Evolutionary conservation across 1,140 invertebrate species (phyloP).

Genomic region (Pachyrhynchus sulphureomaculatus): DNA sequence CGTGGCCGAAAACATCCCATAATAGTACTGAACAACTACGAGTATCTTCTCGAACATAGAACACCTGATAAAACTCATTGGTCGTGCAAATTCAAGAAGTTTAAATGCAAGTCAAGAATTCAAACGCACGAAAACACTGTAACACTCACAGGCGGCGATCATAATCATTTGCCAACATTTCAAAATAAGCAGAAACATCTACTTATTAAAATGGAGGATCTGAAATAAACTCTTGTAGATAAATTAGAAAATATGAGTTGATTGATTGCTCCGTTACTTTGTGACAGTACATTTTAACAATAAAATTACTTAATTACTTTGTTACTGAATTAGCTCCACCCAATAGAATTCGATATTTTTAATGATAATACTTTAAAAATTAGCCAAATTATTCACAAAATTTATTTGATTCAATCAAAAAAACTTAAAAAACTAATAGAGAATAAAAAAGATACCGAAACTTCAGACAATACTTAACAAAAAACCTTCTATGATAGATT

Average conservation of each 20-base stretch:
- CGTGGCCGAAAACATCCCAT: conserved; percentile 30
- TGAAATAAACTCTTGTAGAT: neutral
- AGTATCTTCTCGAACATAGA: conserved; percentile 12
- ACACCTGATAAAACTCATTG: conserved; percentile 15
- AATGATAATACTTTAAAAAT: no score
- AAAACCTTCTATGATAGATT: no score
- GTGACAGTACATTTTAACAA: no score
- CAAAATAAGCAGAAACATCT: neutral
- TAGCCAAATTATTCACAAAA: no score
- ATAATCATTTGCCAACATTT: conserved; percentile 13
- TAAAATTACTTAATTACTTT: no score
- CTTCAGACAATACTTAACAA: no score
- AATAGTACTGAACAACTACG: conserved; percentile 18
- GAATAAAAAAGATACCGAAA: no score
- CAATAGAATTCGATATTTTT: no score
- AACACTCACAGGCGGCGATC: neutral
- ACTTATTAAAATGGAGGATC: neutral
- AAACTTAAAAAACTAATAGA: no score
- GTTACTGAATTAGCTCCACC: no score
- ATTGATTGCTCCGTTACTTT: no score
- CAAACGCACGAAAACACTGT: neutral
- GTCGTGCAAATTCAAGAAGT: conserved; percentile 11
- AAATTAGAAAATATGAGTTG: neutral
- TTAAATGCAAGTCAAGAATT: conserved; percentile 30
- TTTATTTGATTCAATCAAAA: no score